Evolutionary conservation across 2,797 vertebrate species (phyloP).

Genomic region (Dallia pectoralis): DNA sequence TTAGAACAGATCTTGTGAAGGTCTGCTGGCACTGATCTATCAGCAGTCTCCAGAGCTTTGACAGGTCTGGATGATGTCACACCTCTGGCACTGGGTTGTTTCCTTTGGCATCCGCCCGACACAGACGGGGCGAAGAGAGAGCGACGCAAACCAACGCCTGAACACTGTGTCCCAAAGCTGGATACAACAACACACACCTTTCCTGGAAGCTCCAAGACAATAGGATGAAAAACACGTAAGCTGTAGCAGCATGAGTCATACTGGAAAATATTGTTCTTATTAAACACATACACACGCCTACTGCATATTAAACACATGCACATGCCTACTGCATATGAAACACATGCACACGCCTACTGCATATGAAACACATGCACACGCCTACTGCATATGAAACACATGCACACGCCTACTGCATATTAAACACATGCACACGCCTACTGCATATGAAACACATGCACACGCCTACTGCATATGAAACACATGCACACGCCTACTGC

Average conservation of each 20-base stretch:
- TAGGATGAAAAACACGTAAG: conserved; percentile 37
- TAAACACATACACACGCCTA: not conserved
- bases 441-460: not conserved
- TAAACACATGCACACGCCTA: no score
- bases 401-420: no score
- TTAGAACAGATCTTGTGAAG: no score
- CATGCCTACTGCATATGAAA: no score
- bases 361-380: not conserved
- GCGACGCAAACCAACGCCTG: not conserved
- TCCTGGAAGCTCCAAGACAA: conserved; percentile 61
- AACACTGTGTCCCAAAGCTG: not conserved
- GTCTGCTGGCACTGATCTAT: no score
- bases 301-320: not conserved
- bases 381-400: no score
- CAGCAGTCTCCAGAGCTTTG: not conserved
- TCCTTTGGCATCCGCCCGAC: not conserved
- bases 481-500: no score
- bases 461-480: not conserved
- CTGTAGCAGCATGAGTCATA: conserved; percentile 54
- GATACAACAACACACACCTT: conserved; percentile 36
- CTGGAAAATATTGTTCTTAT: not conserved
- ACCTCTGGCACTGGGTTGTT: not conserved
- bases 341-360: not conserved
- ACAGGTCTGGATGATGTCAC: not conserved
- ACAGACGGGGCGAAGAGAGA: not conserved